phyloP scores from a whole-genome alignment of 2,888 invertebrate genomes.

The Timandra comae region DNA sequence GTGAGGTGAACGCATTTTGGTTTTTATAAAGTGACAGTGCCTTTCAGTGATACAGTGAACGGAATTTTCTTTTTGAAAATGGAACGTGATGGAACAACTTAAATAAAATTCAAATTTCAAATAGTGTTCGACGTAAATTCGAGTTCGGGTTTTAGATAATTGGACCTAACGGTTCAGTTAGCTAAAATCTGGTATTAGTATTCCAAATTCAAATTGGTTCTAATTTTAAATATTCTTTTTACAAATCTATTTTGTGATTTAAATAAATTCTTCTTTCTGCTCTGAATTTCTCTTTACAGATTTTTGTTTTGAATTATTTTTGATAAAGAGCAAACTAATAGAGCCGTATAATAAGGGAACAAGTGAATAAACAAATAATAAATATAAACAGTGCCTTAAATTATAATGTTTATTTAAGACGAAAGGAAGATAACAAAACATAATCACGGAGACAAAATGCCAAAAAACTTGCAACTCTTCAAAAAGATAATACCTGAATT shows the following conservation, averaged over 20 bases:
- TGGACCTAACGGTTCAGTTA: constrained; percentile 50
- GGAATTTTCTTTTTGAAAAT: constrained; percentile 33
- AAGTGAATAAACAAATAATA: constrained; percentile 48
- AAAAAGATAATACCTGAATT: constrained; percentile 71
- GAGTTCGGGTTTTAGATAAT: constrained; percentile 54
- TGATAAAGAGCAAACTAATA: constrained; percentile 29
- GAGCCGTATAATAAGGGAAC: constrained; percentile 59
- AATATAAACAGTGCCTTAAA: constrained; percentile 62
- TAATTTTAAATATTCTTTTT: constrained; percentile 23
- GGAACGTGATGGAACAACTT: constrained; percentile 43
- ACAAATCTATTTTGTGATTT: constrained; percentile 1
- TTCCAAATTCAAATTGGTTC: constrained; percentile 29
- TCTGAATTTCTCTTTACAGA: constrained; percentile 66
- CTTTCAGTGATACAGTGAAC: constrained; percentile 47
- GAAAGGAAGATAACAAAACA: constrained; percentile 44
- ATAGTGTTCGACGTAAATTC: constrained; percentile 42
- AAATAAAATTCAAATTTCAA: constrained; percentile 35
- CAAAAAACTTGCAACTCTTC: constrained; percentile 67
- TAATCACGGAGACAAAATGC: constrained; percentile 72
- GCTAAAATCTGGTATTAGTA: constrained; percentile 44
- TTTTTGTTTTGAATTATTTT: constrained; percentile 39
- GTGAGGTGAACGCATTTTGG: constrained; percentile 60
- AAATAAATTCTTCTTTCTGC: constrained; percentile 58
- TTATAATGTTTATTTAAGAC: constrained; percentile 58
- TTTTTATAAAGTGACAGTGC: constrained; percentile 58